Conservation (phyloP, 2,113 vertebrate genomes). For the Gobio gobio region DNA sequence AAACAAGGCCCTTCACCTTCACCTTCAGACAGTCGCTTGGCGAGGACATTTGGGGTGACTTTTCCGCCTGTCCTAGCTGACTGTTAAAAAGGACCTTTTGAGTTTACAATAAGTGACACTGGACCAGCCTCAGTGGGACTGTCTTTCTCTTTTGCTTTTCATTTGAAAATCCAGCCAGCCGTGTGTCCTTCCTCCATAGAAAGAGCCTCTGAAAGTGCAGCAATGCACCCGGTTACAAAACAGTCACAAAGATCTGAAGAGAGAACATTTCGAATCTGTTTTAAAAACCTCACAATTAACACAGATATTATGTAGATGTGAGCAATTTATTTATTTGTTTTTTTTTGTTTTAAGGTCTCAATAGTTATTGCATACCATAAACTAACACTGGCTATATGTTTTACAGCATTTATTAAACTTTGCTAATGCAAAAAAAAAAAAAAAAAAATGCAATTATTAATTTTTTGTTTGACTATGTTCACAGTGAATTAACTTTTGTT, state of each 20-base stretch:
- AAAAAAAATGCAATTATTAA: neutral
- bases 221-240: neutral
- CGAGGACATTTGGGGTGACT: slow-evolving; percentile 39
- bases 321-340: neutral
- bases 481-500: neutral
- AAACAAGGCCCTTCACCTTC: slow-evolving; percentile 31
- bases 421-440: neutral
- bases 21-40: slow-evolving; percentile 23
- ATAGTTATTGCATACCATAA: no score
- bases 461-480: neutral
- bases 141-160: slow-evolving; percentile 57
- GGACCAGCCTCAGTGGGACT: slow-evolving; percentile 58
- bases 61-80: slow-evolving; percentile 45
- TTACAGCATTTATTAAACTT: neutral
- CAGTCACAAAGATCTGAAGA: neutral
- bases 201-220: neutral
- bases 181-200: neutral
- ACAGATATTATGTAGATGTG: neutral
- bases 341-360: no score
- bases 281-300: neutral
- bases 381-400: neutral
- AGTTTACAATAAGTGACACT: slow-evolving; percentile 68
- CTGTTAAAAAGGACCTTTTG: slow-evolving; percentile 58
- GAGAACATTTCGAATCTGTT: neutral
- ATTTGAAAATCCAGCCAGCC: slow-evolving; percentile 57